Percentiles rank a stretch among this genome's conserved stretches.
phyloP scores from a whole-genome alignment of 2,113 vertebrate species.

The Triplophysa siluroides region DNA sequence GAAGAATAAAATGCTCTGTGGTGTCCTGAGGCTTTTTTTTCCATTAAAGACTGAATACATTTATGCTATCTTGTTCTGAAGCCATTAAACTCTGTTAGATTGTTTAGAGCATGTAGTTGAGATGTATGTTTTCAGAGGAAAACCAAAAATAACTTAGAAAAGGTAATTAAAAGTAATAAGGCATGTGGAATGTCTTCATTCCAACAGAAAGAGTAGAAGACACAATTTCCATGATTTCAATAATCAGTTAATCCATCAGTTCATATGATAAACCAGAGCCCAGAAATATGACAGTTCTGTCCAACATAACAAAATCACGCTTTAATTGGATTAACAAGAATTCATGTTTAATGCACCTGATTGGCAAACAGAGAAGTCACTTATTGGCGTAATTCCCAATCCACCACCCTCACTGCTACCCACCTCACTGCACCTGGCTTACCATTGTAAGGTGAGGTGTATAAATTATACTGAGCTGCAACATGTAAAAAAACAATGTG shows the following conservation, averaged over 20 bases:
- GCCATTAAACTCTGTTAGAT: neutral
- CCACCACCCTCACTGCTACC: too few relatives aligned
- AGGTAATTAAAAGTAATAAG: neutral
- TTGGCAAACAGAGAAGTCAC: too few relatives aligned
- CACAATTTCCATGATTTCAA: neutral
- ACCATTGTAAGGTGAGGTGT: too few relatives aligned
- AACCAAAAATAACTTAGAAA: neutral
- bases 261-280: neutral
- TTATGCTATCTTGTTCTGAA: neutral
- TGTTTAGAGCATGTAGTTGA: neutral
- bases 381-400: too few relatives aligned
- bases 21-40: neutral
- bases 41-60: neutral
- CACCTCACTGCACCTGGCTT: too few relatives aligned
- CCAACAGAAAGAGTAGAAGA: neutral
- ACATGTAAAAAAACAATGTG: too few relatives aligned
- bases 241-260: neutral
- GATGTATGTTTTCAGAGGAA: neutral
- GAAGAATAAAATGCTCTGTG: neutral
- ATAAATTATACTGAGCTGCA: too few relatives aligned
- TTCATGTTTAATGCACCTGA: neutral
- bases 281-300: neutral
- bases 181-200: conserved; percentile 1
- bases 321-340: neutral
- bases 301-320: neutral